Percentiles rank a stretch among this genome's conserved stretches.
phyloP scores from a whole-genome alignment of 2,113 vertebrate genomes.

The Hippocampus barbouri region DNA sequence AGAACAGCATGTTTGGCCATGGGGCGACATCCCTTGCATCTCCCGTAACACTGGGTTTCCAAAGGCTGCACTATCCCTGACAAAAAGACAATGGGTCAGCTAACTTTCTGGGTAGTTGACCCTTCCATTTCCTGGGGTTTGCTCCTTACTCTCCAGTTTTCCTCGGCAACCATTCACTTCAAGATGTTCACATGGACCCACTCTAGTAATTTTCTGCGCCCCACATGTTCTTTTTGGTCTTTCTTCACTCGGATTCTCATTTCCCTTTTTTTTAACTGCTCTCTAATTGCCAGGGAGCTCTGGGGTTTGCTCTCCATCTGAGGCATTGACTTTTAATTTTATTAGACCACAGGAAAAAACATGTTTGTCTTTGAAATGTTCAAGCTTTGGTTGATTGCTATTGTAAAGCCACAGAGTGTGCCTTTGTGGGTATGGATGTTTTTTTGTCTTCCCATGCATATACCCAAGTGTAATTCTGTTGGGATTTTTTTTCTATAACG shows the following conservation, averaged over 20 bases:
- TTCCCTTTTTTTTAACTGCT: slow-evolving; percentile 70
- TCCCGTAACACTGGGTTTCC: no score
- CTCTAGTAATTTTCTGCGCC: slow-evolving; percentile 75
- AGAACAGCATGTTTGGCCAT: no score
- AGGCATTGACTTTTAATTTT: slow-evolving; percentile 75
- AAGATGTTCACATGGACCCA: slow-evolving; percentile 83
- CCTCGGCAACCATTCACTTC: slow-evolving; percentile 37
- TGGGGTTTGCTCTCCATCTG: slow-evolving; percentile 62
- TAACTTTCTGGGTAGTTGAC: no score
- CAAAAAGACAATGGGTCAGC: no score
- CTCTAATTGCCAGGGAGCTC: slow-evolving; percentile 75
- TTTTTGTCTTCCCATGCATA: slow-evolving; percentile 21
- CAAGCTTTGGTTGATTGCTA: slow-evolving; percentile 70
- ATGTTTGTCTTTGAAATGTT: slow-evolving; percentile 81
- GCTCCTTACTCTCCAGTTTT: slow-evolving; percentile 31
- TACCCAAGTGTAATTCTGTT: slow-evolving; percentile 38
- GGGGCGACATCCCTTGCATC: no score
- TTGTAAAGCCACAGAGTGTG: slow-evolving; percentile 56
- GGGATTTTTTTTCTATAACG: slow-evolving; percentile 70
- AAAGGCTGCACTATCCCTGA: no score
- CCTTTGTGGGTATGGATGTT: slow-evolving; percentile 24
- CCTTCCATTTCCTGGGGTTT: no score
- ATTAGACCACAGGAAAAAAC: slow-evolving; percentile 83
- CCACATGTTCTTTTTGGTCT: slow-evolving; percentile 14
- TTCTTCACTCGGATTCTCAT: slow-evolving; percentile 49